phyloP scores from a whole-genome alignment of 2,797 vertebrate species.

The Distichodus sexfasciatus region DNA sequence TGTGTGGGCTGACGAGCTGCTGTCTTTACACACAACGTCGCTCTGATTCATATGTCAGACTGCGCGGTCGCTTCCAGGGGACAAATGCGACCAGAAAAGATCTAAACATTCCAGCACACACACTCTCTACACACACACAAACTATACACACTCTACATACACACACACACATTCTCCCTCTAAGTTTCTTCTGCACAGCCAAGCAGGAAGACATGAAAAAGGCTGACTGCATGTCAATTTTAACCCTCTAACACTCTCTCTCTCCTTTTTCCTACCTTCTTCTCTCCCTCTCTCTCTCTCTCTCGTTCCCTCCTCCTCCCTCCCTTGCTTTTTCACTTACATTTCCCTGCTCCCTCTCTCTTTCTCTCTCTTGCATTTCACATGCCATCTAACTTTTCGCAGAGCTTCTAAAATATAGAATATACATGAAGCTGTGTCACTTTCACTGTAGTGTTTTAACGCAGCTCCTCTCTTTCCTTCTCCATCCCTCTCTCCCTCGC shows the following conservation, averaged over 20 bases:
- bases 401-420: no score
- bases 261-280: no score
- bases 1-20: constrained; percentile 21
- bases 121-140: constrained; percentile 14
- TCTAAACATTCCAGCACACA: constrained; percentile 28
- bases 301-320: neutral
- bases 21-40: constrained; percentile 18
- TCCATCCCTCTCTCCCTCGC: no score
- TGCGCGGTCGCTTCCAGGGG: constrained; percentile 24
- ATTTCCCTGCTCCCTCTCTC: neutral
- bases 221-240: neutral
- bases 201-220: neutral
- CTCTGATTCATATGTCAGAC: constrained; percentile 39
- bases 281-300: no score
- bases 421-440: no score
- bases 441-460: no score
- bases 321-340: neutral
- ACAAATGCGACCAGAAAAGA: constrained; percentile 30
- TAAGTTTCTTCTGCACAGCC: neutral
- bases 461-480: no score
- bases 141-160: constrained; percentile 6
- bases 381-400: no score
- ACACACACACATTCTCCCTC: neutral
- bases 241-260: neutral
- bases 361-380: no score